These are phyloP conservation scores for Macrotrachela quadricornifera DNA, from an alignment of 1,140 invertebrate species.

Conservation along the genomic window DNA sequence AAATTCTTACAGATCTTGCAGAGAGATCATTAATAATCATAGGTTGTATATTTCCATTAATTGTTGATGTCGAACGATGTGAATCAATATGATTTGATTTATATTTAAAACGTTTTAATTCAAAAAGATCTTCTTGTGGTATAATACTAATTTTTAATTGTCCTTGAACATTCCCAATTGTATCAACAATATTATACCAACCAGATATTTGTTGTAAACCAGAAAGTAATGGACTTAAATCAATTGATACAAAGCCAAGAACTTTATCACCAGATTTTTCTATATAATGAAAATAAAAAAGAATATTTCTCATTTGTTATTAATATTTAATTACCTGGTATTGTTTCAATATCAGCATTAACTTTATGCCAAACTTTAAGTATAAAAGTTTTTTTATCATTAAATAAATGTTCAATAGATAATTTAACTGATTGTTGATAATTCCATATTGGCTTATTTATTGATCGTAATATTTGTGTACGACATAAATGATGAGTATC, in stretches of 20 bases:
- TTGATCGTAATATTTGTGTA: neutral
- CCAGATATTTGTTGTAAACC: conserved; percentile 25
- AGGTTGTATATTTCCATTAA: no score
- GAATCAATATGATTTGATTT: no score
- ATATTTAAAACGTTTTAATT: neutral
- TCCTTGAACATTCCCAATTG: conserved; percentile 24
- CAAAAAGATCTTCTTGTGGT: conserved; percentile 3
- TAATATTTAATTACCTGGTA: neutral
- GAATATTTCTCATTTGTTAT: no score
- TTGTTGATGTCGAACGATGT: no score
- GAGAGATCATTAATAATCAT: no score
- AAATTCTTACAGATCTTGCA: no score
- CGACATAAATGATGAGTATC: neutral
- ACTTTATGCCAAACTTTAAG: conserved; percentile 29
- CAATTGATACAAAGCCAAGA: conserved; percentile 27
- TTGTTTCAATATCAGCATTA: conserved; percentile 14
- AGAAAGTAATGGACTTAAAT: conserved; percentile 20
- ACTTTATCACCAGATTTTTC: conserved; percentile 20
- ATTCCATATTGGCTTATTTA: conserved; percentile 1
- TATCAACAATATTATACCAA: conserved; percentile 31
- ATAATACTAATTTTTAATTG: conserved; percentile 24
- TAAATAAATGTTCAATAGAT: neutral
- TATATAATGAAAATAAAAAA: conserved; percentile 11
- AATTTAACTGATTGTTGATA: neutral
- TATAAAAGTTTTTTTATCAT: conserved; percentile 2